Percentiles rank a stretch among this genome's conserved stretches.
Conservation (phyloP, 2,797 vertebrate species). For the Gymnocypris eckloni region DNA sequence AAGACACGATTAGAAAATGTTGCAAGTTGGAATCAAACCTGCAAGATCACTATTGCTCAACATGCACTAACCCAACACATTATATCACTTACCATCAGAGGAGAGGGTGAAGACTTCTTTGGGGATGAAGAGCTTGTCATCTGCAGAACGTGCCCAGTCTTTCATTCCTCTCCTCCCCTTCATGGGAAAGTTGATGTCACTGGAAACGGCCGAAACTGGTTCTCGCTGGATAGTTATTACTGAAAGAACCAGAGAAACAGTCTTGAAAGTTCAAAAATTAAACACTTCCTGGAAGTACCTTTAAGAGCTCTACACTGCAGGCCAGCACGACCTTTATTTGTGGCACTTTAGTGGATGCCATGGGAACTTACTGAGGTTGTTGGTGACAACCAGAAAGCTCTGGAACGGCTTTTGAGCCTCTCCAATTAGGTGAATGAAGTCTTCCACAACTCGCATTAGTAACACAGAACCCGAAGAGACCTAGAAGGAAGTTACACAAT, state of each 20-base stretch:
- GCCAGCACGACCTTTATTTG: constrained; percentile 15
- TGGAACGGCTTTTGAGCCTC: constrained; percentile 96
- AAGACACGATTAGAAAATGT: not conserved
- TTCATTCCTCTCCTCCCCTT: constrained; percentile 96
- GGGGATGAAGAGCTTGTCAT: constrained; percentile 97
- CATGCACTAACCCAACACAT: not conserved
- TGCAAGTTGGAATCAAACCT: not conserved
- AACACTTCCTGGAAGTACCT: not conserved
- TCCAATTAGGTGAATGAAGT: constrained; percentile 97
- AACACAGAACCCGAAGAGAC: constrained; percentile 92
- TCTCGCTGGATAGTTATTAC: constrained; percentile 97
- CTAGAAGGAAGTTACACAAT: constrained; percentile 68
- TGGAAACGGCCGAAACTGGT: constrained; percentile 94
- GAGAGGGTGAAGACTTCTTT: constrained; percentile 93
- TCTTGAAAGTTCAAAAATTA: not conserved
- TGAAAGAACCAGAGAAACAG: constrained; percentile 62
- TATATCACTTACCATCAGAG: constrained; percentile 83
- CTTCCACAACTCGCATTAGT: constrained; percentile 95
- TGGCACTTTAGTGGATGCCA: not conserved
- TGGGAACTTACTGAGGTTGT: constrained; percentile 90
- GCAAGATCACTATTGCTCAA: not conserved
- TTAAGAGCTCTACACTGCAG: constrained; percentile 4
- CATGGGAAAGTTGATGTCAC: constrained; percentile 98
- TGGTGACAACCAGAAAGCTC: constrained; percentile 94
- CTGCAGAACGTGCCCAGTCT: constrained; percentile 94